Base-by-base conservation (phyloP, 2,888 invertebrate species). In the Pseudanteris insignis region DNA sequence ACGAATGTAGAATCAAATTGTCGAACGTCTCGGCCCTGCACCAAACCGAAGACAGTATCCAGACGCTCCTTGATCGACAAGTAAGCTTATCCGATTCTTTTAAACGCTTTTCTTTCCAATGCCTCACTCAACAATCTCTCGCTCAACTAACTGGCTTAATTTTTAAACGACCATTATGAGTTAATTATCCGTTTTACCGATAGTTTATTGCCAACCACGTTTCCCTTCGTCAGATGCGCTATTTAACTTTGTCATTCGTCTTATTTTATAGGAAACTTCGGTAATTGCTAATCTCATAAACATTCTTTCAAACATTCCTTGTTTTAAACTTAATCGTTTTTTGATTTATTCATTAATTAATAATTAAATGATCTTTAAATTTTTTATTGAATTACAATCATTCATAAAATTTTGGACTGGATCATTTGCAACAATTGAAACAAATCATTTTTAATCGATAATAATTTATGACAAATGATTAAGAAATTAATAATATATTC, bases 1-100 rank as follows among this genome's bases (percentile, higher is more conserved):
- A 85, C 70, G 86, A 86, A 73, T 85, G 85, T 67, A 84, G 76
- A 61, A 78, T 81, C 60, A 78, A 81, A 64, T 65, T 81, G 63
- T 75, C 79, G 25, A 81, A 81, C 53, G 70, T 76, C 44, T 77
- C 80, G 8, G 74, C 76, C 11, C 67, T 79, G 28, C 71, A 77
- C 7, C 66, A 68, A 18, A 68, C 65, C 8, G 60, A 68, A 34
- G 74, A 72, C 57, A 72, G 69, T 40, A 65, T 81, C 29, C 78
- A 79, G 64, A 57, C 71, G 34, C 70, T 74, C 21, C 70, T 81
- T 53, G 72, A 74, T 59, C 78, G 76, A 67, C 81, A 80, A 74
- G 81, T 81, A 64, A 79, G 77, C 67, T 40, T 37, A 40, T 50
- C 41, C 34, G 14, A 34, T 51, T 57, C 34, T 12, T 32, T 41